Evolutionary conservation across 2,888 invertebrate genomes (phyloP), one percentile per base, ranked within the genome.

Genomic region (Cephus spinipes): DNA sequence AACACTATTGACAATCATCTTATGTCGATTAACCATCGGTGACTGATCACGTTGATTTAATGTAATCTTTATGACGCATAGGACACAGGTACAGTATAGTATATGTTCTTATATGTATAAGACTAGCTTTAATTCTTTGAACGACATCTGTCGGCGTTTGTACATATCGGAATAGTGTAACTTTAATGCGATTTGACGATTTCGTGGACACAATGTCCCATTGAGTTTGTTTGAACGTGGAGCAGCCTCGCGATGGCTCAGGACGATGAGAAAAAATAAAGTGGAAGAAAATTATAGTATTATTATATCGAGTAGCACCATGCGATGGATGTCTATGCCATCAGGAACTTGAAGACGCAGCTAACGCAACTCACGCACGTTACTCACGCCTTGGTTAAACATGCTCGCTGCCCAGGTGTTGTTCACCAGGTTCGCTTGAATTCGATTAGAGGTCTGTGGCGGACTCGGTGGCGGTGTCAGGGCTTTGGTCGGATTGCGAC

Each of bases 401-500:
- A 55, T 23, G 23, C 55, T 15, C 55, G 23, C 23, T 23, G 55
- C 55, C 23, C 23, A 55, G 23, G 55, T 15, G 40, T 15, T 6
- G 40, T 15, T 40, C 40, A 40, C 40, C 15, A 40, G 40, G 15
- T 55, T 55, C 55, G 55, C 55, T 55, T 55, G 23, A 55, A 71
- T 69, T 76, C 83, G 81, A 85, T 84, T 88, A 88, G 83, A 87
- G 82, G 77, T 88, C 85, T 81, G 85, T 85, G 87, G 83, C 84
- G 84, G 85, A 88, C 55, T 91, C 90, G 84, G 79, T 83, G 86
- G 85, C 87, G 87, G 85, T 88, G 87, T 90, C 91, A 89, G 91
- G 87, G 87, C 87, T 90, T 89, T 88, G 89, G 83, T 90, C 91
- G 85, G 87, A 87, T 83, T 85, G 88, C 85, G 90, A 86, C 83